Percentiles rank a stretch among this genome's conserved stretches.
Conservation (phyloP, 2,797 vertebrate genomes). For the Taeniopygia guttata region DNA sequence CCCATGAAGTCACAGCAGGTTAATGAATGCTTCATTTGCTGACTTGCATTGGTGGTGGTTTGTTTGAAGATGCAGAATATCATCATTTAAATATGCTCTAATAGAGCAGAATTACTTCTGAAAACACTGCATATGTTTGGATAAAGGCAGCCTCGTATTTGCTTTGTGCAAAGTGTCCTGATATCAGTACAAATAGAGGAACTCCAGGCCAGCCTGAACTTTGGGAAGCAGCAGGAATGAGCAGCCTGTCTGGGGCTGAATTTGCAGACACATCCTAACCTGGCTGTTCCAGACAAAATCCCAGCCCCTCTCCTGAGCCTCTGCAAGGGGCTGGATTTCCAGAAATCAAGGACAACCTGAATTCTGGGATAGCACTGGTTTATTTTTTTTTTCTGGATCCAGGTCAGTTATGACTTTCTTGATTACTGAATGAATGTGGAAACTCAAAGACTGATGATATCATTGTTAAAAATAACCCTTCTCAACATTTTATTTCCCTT, state of each 20-base stretch:
- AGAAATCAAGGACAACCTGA: background rate
- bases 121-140: background rate
- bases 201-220: background rate
- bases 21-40: background rate
- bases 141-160: background rate
- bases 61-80: background rate
- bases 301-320: background rate
- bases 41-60: background rate
- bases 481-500: background rate
- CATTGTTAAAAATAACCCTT: background rate
- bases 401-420: background rate
- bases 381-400: background rate
- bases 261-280: background rate
- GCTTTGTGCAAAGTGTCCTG: background rate
- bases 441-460: background rate
- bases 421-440: background rate
- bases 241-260: background rate
- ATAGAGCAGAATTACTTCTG: background rate
- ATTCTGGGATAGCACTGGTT: background rate
- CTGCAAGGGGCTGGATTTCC: background rate
- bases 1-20: background rate
- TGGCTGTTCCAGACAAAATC: background rate
- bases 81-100: background rate
- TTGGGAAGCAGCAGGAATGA: background rate
- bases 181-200: background rate